phyloP scores from a whole-genome alignment of 2,113 vertebrate species.

The Sakesphorus luctuosus region DNA sequence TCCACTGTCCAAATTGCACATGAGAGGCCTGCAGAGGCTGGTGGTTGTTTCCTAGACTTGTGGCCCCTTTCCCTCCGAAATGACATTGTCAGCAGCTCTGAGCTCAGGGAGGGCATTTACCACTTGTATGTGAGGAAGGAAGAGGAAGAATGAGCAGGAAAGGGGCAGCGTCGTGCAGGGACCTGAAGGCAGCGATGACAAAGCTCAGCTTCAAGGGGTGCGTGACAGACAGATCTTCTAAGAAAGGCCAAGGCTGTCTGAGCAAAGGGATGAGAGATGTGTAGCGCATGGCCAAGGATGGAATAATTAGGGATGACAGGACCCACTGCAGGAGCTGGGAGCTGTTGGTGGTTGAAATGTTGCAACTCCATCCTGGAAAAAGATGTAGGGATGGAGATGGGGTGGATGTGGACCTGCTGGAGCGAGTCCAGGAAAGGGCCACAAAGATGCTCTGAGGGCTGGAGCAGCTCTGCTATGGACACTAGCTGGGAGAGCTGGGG shows the following conservation, averaged over 20 bases:
- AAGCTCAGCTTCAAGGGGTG: not conserved
- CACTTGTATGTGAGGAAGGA: constrained; percentile 64
- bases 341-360: not conserved
- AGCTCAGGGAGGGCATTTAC: constrained; percentile 26
- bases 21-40: constrained; percentile 37
- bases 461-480: not conserved
- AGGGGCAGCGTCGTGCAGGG: not conserved
- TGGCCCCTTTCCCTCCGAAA: constrained; percentile 33
- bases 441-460: fast-evolving
- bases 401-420: not conserved
- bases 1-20: constrained; percentile 9
- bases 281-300: not conserved
- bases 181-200: constrained; percentile 13
- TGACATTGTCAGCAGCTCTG: constrained; percentile 1
- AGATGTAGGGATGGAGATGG: not conserved
- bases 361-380: not conserved
- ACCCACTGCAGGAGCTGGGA: not conserved
- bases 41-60: constrained; percentile 36
- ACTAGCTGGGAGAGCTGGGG: not conserved
- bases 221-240: not conserved
- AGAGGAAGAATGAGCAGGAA: constrained; percentile 65
- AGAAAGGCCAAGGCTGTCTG: not conserved
- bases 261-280: not conserved
- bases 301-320: fast-evolving
- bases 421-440: not conserved